Conservation (phyloP, 1,140 invertebrate species). For the Adoxophyes honmai region DNA sequence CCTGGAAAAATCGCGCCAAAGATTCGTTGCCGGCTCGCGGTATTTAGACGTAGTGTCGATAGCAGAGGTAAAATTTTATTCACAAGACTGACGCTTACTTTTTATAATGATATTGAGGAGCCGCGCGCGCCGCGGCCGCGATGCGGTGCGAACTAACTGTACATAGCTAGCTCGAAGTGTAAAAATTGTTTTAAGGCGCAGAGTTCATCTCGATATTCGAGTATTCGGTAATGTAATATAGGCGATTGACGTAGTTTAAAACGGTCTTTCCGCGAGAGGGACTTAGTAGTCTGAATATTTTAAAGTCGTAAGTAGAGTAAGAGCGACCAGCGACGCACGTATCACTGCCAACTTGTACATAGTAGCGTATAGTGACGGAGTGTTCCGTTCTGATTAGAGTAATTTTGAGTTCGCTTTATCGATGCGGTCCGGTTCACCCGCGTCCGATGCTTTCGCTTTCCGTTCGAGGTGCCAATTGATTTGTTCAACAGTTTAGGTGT, state of each 20-base stretch:
- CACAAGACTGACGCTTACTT: slow-evolving; percentile 72
- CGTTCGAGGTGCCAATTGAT: slow-evolving; percentile 1
- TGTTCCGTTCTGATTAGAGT: slow-evolving; percentile 30
- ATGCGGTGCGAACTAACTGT: slow-evolving; percentile 47
- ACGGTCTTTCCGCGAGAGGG: slow-evolving; percentile 18
- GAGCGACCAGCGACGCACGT: slow-evolving; percentile 58
- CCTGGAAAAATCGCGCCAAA: slow-evolving; percentile 31
- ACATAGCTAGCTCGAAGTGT: slow-evolving; percentile 59
- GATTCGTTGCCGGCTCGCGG: slow-evolving; percentile 24
- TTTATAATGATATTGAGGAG: slow-evolving; percentile 59
- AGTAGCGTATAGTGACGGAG: slow-evolving; percentile 37
- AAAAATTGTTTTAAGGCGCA: slow-evolving; percentile 29
- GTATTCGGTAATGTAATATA: slow-evolving; percentile 17
- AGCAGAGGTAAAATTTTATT: slow-evolving; percentile 43
- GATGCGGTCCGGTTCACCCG: slow-evolving; percentile 39
- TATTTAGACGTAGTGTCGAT: slow-evolving; percentile 23
- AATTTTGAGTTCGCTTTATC: slow-evolving; percentile 29
- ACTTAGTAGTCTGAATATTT: slow-evolving; percentile 56
- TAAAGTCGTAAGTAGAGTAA: slow-evolving; percentile 41
- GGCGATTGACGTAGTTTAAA: slow-evolving; percentile 32
- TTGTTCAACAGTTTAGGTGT: background rate
- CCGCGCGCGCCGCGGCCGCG: background rate
- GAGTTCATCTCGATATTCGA: slow-evolving; percentile 17
- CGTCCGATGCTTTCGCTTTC: slow-evolving; percentile 9
- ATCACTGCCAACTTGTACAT: slow-evolving; percentile 70